Evolutionary conservation across 2,888 invertebrate genomes (phyloP), one percentile per base, ranked within the genome.

Genomic region (Blastobasis adustella): DNA sequence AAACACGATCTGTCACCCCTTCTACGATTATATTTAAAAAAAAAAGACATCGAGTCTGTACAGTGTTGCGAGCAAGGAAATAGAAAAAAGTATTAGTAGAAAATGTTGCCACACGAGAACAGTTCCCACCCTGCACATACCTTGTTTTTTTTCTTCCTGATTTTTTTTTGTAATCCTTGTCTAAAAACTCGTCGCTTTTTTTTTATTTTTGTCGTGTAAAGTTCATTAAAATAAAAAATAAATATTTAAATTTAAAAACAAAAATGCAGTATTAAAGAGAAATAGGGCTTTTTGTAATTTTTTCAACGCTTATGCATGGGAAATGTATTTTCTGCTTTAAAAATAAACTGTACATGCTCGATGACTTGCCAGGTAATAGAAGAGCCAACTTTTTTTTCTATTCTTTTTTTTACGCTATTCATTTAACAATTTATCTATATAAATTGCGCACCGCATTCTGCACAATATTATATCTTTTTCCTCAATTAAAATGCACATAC

Each of bases 11-110:
- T 23, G 23, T 23, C 23, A 23, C 23, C 23, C 23, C 23, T 23
- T 23, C 23, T 23, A 23, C 23, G 23, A 23, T 23, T 63, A 64
- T 62, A 65, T 58, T 67, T 66, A 62, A 40, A 48, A 46, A 46
- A 46, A 53, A 48, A 52, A 53, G 58, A 67, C 76, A 82, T 86
- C 87, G 87, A 88, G 87, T 78, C 62, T 86, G 88, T 88, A 88
- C 88, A 88, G 88, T 85, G 76, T 73, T 75, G 76, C 23, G 23
- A 23, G 42, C 69, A 58, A 58, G 62, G 68, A 67, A 62, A 63
- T 60, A 67, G 69, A 67, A 69, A 65, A 59, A 63, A 63, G 66
- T 42, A 23, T 67, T 66, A 71, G 71, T 69, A 59, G 59, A 70
- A 67, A 79, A 79, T 87, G 88, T 88, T 88, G 88, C 88, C 87